These are phyloP conservation scores for Trichopria drosophilae DNA, from an alignment of 2,888 invertebrate genomes.

Conservation along the genomic window DNA sequence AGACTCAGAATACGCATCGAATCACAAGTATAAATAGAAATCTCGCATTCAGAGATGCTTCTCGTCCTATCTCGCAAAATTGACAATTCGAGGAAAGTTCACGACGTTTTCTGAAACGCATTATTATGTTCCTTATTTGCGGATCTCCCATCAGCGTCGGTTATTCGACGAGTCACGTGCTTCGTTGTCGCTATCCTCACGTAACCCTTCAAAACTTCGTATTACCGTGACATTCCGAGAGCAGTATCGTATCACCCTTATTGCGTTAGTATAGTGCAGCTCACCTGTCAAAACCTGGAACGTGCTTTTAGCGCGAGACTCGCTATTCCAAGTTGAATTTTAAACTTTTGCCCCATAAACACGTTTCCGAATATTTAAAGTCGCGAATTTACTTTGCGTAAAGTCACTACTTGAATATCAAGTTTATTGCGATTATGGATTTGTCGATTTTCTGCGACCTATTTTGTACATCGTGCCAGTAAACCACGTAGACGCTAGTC, in stretches of 20 bases:
- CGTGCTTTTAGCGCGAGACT: constrained; percentile 3
- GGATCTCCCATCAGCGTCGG: background rate
- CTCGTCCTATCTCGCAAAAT: background rate
- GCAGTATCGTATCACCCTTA: constrained; percentile 25
- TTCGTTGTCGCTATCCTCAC: constrained; percentile 17
- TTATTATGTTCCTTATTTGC: background rate
- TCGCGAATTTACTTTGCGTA: too few species aligned
- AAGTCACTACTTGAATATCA: too few species aligned
- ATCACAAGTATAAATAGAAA: background rate
- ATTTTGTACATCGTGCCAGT: too few species aligned
- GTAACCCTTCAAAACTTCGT: constrained; percentile 28
- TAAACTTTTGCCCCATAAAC: background rate
- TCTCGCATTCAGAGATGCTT: background rate
- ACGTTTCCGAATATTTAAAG: too few species aligned
- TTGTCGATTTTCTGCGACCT: too few species aligned
- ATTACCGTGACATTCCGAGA: constrained; percentile 24
- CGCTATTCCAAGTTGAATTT: background rate
- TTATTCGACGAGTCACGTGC: constrained; percentile 13
- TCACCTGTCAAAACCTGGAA: constrained; percentile 27
- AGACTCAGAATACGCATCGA: too few species aligned
- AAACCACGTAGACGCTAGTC: too few species aligned
- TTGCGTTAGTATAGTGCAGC: constrained; percentile 19
- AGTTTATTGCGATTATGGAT: too few species aligned
- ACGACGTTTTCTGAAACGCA: background rate
- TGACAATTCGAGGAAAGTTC: background rate